phyloP scores from a whole-genome alignment of 2,888 invertebrate genomes.

The Agapetus fuscipes region DNA sequence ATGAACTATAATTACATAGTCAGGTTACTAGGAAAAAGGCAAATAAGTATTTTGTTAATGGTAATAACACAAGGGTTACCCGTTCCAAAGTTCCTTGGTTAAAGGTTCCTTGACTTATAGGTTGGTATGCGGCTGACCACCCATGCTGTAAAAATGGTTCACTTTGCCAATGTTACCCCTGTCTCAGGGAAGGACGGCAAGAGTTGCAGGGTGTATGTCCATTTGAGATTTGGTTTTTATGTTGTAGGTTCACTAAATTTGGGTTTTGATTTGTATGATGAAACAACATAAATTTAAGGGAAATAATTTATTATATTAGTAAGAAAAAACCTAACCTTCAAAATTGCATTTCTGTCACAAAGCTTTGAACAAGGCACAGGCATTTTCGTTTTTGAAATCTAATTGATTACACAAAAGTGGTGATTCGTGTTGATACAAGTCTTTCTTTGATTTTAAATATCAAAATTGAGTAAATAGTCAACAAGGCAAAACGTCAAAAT shows the following conservation, averaged over 20 bases:
- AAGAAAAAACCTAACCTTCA: constrained; percentile 49
- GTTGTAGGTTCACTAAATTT: no score
- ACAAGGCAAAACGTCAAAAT: no score
- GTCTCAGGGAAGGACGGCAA: no score
- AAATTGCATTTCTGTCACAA: constrained; percentile 65
- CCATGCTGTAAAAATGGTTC: no score
- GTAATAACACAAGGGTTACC: constrained; percentile 9
- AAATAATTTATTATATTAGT: neutral
- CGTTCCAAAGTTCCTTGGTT: constrained; percentile 1
- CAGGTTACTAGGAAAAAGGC: no score
- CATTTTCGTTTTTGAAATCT: constrained; percentile 1
- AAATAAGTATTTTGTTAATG: constrained; percentile 11
- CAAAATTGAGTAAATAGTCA: neutral
- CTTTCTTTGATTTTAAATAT: neutral
- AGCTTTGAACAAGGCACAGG: constrained; percentile 47
- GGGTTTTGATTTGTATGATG: neutral
- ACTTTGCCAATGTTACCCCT: no score
- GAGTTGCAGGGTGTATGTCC: no score
- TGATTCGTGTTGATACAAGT: neutral
- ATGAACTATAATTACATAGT: no score
- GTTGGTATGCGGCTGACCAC: no score
- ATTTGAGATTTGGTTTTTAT: no score
- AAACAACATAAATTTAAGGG: neutral
- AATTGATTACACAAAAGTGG: neutral
- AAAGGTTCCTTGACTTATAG: no score